These are phyloP conservation scores for Hassar affinis DNA, from an alignment of 2,113 vertebrate genomes.

Conservation along the genomic window DNA sequence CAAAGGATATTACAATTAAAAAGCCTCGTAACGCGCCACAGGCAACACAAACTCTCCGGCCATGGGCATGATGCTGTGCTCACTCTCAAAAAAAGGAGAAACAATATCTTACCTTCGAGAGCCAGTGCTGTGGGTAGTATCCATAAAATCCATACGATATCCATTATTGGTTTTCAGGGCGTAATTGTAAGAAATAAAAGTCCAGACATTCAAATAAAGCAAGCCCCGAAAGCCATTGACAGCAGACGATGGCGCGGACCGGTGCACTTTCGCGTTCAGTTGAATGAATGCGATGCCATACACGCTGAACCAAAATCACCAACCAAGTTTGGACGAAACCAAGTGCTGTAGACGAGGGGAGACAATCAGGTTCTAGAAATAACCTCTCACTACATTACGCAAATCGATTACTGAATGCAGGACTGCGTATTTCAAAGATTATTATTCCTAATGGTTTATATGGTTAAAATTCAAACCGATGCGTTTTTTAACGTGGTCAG, in stretches of 20 bases:
- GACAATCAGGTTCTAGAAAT: neutral
- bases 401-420: neutral
- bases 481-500: neutral
- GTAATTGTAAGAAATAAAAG: slow-evolving; percentile 41
- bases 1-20: neutral
- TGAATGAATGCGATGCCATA: slow-evolving; percentile 66
- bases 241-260: slow-evolving; percentile 64
- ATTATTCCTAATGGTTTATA: neutral
- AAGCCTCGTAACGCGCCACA: neutral
- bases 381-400: neutral
- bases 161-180: slow-evolving; percentile 70
- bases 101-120: slow-evolving; percentile 76
- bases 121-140: slow-evolving; percentile 73
- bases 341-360: slow-evolving; percentile 71
- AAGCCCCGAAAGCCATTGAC: slow-evolving; percentile 76
- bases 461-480: neutral
- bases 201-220: slow-evolving; percentile 74
- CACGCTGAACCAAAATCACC: slow-evolving; percentile 69
- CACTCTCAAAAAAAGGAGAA: slow-evolving; percentile 12
- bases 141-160: slow-evolving; percentile 82
- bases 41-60: slow-evolving; percentile 54
- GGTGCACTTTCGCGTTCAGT: slow-evolving; percentile 68
- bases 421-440: fast-evolving
- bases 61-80: slow-evolving; percentile 58
- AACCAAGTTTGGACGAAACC: slow-evolving; percentile 76